Evolutionary conservation across 2,888 invertebrate species (phyloP).

Genomic region (Vanessa cardui): DNA sequence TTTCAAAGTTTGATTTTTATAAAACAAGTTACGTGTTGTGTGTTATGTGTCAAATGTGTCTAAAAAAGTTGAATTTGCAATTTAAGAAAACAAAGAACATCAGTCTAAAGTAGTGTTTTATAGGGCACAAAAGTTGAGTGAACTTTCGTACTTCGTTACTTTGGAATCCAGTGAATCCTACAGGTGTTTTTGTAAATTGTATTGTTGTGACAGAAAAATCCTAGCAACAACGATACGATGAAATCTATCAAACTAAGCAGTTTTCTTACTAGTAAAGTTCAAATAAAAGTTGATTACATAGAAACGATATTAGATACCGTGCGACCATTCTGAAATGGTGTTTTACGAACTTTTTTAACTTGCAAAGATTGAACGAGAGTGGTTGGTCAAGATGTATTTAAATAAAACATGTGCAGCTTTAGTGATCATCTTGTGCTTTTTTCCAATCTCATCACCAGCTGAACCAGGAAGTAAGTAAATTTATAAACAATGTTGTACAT

Average conservation of each 20-base stretch:
- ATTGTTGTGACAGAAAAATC: constrained; percentile 74
- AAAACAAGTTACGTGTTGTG: constrained; percentile 8
- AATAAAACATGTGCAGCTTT: constrained; percentile 55
- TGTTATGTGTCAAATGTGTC: constrained; percentile 9
- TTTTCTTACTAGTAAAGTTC: constrained; percentile 33
- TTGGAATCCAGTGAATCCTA: constrained; percentile 64
- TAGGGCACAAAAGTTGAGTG: constrained; percentile 72
- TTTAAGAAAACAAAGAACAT: constrained; percentile 17
- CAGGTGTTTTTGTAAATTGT: constrained; percentile 61
- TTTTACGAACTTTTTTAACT: constrained; percentile 46
- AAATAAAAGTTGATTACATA: constrained; percentile 9
- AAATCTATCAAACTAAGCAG: constrained; percentile 36
- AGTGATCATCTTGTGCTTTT: constrained; percentile 52
- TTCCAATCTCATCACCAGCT: constrained; percentile 51
- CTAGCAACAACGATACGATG: constrained; percentile 69
- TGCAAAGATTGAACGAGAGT: constrained; percentile 78
- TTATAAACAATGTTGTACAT: too few species aligned
- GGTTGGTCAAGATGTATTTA: constrained; percentile 69
- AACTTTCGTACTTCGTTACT: constrained; percentile 65
- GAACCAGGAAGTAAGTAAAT: constrained; percentile 59
- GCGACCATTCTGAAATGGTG: constrained; percentile 33
- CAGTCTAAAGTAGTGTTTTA: constrained; percentile 40
- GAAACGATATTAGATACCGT: constrained; percentile 33
- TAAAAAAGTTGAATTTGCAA: constrained; percentile 1
- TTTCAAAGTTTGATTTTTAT: constrained; percentile 56